Evolutionary conservation across 2,113 vertebrate genomes (phyloP), one percentile per base, ranked within the genome.

Genomic region (Dinomys branickii): DNA sequence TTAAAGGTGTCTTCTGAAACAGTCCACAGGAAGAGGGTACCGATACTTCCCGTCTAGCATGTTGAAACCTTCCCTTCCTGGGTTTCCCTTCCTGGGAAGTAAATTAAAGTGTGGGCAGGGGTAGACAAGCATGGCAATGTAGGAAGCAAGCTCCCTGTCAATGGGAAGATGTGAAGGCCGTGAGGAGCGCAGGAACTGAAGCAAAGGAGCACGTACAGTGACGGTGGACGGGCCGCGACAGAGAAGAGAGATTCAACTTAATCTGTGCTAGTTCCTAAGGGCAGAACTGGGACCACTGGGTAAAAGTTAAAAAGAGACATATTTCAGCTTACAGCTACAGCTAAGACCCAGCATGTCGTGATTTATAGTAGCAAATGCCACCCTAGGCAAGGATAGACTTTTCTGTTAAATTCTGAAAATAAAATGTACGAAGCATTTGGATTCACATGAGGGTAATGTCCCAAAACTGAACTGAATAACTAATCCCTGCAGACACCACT

Each of bases 341-440:
- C 94, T 90, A 92, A 94, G 94, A 56, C 94, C 41, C 92, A 94
- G 95, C 90, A 90, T 58, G 92, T 73, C 90, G 30, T 94, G 94
- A 97, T 97, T 96, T 95, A 97, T 73, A 90, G 58, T 54, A 93
- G 78, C 75, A 90, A 96, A 98, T 94, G 92, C 90, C 65, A 95
- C 96, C 96, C 61, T 90, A 83, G 85, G 96, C 96, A 97, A 95
- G 87, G 94, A 94, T 92, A 85, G 85, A 92, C n/a, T 90, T 95
- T 95, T 97, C 91, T 96, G 96, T 94, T 97, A 87, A 97, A 91
- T 96, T 96, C 87, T 94, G 50, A 94, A 93, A 87, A 97, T 92
- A 94, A 94, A 97, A 88, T 71, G 84, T 92, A 87, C 81, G 59
- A 85, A 85, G 81, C 90, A 96, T 92, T 63, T 83, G 92, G 80